phyloP scores from a whole-genome alignment of 1,140 invertebrate species.

The Heliconius congener region DNA sequence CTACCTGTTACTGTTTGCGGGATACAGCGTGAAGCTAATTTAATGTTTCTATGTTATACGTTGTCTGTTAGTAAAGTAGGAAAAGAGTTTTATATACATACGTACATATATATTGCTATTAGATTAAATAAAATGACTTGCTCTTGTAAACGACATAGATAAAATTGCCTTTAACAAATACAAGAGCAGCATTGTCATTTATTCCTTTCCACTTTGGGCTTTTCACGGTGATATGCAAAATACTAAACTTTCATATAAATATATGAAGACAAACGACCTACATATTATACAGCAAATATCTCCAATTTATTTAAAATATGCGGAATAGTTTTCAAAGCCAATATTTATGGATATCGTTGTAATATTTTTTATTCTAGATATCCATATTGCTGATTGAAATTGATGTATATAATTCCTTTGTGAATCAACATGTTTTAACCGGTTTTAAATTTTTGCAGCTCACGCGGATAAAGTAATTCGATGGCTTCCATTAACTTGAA shows the following conservation, averaged over 20 bases:
- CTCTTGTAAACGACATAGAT: neutral
- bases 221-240: conserved; percentile 12
- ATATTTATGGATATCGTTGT: conserved; percentile 23
- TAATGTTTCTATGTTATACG: no score
- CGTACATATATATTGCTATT: neutral
- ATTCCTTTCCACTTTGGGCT: conserved; percentile 7
- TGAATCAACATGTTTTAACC: neutral
- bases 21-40: no score
- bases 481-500: no score
- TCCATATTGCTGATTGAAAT: neutral
- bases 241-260: conserved; percentile 13
- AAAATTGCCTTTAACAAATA: neutral
- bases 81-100: no score
- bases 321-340: conserved; percentile 14
- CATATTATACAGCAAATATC: conserved; percentile 28
- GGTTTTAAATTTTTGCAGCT: no score
- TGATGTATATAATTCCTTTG: neutral
- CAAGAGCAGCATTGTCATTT: neutral
- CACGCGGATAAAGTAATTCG: no score
- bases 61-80: no score
- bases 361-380: neutral
- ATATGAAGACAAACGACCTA: conserved; percentile 23
- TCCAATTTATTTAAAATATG: conserved; percentile 29
- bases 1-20: no score
- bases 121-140: neutral